These are phyloP conservation scores for Cuniculus paca DNA, from an alignment of 2,797 vertebrate genomes.

Conservation along the genomic window DNA sequence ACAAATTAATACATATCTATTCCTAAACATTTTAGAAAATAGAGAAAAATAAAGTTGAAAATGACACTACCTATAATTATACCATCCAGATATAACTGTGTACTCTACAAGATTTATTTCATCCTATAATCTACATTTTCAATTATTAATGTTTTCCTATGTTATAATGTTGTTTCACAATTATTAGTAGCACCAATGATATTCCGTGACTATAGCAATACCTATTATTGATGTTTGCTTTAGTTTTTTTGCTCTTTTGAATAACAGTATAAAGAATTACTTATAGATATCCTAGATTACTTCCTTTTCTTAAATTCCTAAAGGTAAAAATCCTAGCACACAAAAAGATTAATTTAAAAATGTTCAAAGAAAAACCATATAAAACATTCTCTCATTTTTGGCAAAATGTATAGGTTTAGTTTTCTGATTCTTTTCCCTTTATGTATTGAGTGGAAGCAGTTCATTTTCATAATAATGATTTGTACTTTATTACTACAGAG, in stretches of 20 bases:
- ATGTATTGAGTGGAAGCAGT: constrained; percentile 21
- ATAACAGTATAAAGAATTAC: background rate
- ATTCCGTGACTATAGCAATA: background rate
- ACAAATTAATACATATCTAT: background rate
- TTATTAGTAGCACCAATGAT: background rate
- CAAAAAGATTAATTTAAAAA: constrained; percentile 43
- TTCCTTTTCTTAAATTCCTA: constrained; percentile 44
- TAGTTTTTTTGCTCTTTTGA: background rate
- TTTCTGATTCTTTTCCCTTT: constrained; percentile 1
- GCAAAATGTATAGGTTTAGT: constrained; percentile 1
- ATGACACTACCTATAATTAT: background rate
- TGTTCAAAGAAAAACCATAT: background rate
- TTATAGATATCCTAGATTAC: background rate
- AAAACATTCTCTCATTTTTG: constrained; percentile 31
- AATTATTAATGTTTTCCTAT: background rate
- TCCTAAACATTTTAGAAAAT: constrained; percentile 47
- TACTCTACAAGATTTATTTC: constrained; percentile 22
- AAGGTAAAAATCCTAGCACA: background rate
- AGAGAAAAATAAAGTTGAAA: constrained; percentile 23
- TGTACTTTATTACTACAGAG: background rate
- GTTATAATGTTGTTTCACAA: background rate
- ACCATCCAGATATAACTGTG: background rate
- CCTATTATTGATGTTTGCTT: background rate
- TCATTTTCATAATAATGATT: background rate
- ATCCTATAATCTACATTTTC: background rate